Conservation (phyloP, 2,888 invertebrate genomes). For the Diaphora mendica region DNA sequence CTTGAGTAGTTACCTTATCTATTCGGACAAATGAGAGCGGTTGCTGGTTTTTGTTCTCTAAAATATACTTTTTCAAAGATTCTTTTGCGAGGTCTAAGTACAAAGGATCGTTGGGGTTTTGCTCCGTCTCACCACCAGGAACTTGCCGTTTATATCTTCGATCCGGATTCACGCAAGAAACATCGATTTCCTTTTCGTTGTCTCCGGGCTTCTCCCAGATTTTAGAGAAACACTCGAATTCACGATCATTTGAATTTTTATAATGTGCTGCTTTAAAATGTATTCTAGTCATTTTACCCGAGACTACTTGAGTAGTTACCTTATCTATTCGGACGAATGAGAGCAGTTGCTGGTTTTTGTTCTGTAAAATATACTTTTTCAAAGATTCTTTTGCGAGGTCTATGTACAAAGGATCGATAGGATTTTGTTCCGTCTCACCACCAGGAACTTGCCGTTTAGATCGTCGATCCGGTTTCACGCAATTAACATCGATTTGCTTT, state of each 20-base stretch:
- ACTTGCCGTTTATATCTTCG: neutral
- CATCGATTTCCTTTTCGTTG: conserved; percentile 38
- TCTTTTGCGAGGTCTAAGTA: conserved; percentile 44
- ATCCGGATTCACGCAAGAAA: conserved; percentile 13
- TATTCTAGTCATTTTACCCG: conserved; percentile 39
- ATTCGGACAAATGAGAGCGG: conserved; percentile 26
- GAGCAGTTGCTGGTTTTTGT: conserved; percentile 26
- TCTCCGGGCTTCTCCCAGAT: conserved; percentile 54
- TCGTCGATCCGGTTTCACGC: neutral
- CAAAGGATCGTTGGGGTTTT: conserved; percentile 12
- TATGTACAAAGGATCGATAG: conserved; percentile 46
- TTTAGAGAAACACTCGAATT: conserved; percentile 50
- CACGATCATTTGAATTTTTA: neutral
- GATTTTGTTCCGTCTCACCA: conserved; percentile 2
- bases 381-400: conserved; percentile 53
- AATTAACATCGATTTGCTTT: conserved; percentile 24
- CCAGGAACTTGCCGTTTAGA: neutral
- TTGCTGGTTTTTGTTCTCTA: neutral
- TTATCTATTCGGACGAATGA: conserved; percentile 33
- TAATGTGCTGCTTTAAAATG: conserved; percentile 34
- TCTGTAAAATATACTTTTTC: conserved; percentile 41
- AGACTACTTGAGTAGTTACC: conserved; percentile 45
- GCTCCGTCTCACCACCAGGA: conserved; percentile 9
- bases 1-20: too few species aligned
- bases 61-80: conserved; percentile 49